A percentile compares a stretch with the other conserved stretches of the same genome.
phyloP scores from a whole-genome alignment of 1,140 invertebrate species.

The Adoxophyes honmai region DNA sequence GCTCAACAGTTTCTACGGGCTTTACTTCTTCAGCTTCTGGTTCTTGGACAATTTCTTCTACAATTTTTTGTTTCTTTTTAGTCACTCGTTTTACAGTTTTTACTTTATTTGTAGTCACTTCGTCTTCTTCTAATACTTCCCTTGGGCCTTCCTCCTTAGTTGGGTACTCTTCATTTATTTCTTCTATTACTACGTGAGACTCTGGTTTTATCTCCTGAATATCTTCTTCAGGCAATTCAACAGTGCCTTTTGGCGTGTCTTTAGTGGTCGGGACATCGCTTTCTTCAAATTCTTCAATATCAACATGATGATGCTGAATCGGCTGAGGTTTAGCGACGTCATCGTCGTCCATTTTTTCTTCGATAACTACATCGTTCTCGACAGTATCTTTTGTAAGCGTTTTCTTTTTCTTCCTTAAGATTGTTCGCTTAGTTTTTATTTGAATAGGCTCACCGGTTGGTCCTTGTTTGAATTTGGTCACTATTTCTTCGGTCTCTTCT shows the following conservation, averaged over 20 bases:
- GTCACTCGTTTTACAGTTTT: neutral
- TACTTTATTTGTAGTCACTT: neutral
- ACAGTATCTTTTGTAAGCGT: constrained; percentile 26
- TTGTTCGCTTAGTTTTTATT: constrained; percentile 76
- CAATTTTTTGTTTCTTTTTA: constrained; percentile 28
- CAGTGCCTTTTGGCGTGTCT: constrained; percentile 40
- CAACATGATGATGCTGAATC: constrained; percentile 33
- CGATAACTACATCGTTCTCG: constrained; percentile 65
- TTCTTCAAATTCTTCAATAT: constrained; percentile 61
- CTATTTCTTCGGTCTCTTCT: constrained; percentile 78
- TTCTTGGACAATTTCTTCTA: constrained; percentile 35
- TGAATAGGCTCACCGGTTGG: constrained; percentile 68
- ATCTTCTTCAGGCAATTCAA: constrained; percentile 60
- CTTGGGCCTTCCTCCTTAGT: too few species aligned
- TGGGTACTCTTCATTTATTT: constrained; percentile 38
- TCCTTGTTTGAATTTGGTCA: constrained; percentile 75
- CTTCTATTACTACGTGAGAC: constrained; percentile 53
- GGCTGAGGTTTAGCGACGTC: constrained; percentile 20
- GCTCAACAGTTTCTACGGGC: constrained; percentile 30
- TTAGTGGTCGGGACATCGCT: constrained; percentile 29
- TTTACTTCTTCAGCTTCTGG: constrained; percentile 5
- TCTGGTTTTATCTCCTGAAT: constrained; percentile 41
- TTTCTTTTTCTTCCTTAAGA: constrained; percentile 64
- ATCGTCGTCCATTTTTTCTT: constrained; percentile 69
- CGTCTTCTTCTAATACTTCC: constrained; percentile 33